Percentiles rank a stretch among this genome's conserved stretches.
phyloP scores from a whole-genome alignment of 2,113 vertebrate genomes.

The Clupea harengus region DNA sequence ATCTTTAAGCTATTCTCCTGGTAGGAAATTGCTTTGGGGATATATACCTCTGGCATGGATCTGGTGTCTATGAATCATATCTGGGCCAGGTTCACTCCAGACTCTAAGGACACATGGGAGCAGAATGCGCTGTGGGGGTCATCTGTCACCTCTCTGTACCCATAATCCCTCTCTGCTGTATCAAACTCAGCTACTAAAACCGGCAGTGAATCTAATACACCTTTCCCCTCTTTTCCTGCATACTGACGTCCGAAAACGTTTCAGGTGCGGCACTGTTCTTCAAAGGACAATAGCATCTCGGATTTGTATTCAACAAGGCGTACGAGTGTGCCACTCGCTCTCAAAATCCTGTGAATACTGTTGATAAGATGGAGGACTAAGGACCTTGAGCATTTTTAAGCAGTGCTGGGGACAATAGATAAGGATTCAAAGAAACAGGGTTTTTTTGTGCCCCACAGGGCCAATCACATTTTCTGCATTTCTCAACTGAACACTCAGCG shows the following conservation, averaged over 20 bases:
- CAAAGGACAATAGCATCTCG: constrained; percentile 16
- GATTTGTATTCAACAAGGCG: constrained; percentile 38
- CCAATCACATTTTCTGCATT: constrained; percentile 37
- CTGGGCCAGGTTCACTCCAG: background rate
- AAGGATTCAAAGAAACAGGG: constrained; percentile 36
- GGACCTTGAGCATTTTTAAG: constrained; percentile 37
- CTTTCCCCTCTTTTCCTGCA: background rate
- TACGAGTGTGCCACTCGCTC: constrained; percentile 11
- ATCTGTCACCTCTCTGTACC: background rate
- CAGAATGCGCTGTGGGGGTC: background rate
- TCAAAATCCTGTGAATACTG: constrained; percentile 30
- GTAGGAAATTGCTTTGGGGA: background rate
- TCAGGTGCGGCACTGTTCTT: constrained; percentile 26
- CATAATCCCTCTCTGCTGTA: background rate
- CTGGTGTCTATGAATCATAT: background rate
- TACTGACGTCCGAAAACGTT: background rate
- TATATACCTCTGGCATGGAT: background rate
- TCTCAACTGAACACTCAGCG: constrained; percentile 26
- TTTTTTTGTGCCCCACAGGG: constrained; percentile 20
- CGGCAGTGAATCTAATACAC: background rate
- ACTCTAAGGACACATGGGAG: background rate
- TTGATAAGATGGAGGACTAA: constrained; percentile 33
- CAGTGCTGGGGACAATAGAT: constrained; percentile 45
- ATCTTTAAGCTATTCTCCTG: background rate
- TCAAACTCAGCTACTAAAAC: background rate